phyloP scores from a whole-genome alignment of 2,888 invertebrate species.

The Sycophila texana region DNA sequence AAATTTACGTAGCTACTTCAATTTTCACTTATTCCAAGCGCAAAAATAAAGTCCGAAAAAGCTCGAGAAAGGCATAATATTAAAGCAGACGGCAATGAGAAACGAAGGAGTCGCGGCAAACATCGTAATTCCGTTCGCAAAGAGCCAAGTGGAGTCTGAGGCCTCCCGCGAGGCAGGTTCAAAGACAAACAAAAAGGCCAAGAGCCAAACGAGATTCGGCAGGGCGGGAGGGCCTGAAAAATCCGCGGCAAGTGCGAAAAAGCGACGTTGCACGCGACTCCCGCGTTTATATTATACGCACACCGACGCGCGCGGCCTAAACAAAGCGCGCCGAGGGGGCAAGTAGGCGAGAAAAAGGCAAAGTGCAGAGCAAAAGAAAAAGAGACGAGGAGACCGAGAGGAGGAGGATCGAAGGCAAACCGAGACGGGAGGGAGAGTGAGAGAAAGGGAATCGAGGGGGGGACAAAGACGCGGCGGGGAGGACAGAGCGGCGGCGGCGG shows the following conservation, averaged over 20 bases:
- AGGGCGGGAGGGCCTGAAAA: conserved; percentile 10
- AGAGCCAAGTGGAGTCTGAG: not conserved
- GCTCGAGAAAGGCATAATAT: not conserved
- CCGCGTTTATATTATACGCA: not conserved
- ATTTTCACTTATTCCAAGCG: no score
- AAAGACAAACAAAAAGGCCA: not conserved
- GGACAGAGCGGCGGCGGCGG: conserved; percentile 34
- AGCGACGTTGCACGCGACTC: conserved; percentile 30
- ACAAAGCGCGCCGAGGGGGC: conserved; percentile 41
- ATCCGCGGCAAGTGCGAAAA: conserved; percentile 47
- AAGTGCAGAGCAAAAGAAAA: conserved; percentile 46
- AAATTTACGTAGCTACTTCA: no score
- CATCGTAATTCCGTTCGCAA: not conserved
- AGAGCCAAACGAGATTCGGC: not conserved
- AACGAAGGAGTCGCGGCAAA: not conserved
- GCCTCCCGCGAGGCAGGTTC: not conserved
- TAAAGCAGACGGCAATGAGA: not conserved
- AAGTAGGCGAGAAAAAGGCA: conserved; percentile 56
- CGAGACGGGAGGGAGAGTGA: conserved; percentile 34
- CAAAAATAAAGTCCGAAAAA: no score
- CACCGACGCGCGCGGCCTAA: not conserved
- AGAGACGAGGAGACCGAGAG: conserved; percentile 41
- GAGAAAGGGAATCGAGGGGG: not conserved
- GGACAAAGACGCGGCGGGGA: conserved; percentile 42
- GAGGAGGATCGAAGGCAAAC: conserved; percentile 43